Evolutionary conservation across 35 echinoderm and acorn worm genomes (phyloP).

Genomic region (Apostichopus californicus): DNA sequence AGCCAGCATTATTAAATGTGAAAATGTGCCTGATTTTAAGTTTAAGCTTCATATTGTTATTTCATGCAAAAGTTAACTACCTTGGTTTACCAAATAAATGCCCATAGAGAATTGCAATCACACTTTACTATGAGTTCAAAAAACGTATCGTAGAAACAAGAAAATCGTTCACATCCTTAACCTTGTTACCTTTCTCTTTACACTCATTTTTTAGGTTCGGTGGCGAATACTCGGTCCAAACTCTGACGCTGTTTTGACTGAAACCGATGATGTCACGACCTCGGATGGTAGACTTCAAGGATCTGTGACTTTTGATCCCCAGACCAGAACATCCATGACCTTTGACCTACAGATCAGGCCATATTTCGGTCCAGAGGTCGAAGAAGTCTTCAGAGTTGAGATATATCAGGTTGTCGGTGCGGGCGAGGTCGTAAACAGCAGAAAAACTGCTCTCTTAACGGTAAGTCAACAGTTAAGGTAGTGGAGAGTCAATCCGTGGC

Average conservation of each 20-base stretch:
- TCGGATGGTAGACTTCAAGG: constrained; percentile 79
- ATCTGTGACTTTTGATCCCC: constrained; percentile 67
- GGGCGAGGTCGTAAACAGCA: constrained; percentile 65
- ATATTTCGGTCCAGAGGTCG: constrained; percentile 83
- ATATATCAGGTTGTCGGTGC: constrained; percentile 89
- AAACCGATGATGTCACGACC: constrained; percentile 83
- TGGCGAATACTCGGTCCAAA: constrained; percentile 97
- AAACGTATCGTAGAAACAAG: not conserved
- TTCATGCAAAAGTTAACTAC: too few species aligned
- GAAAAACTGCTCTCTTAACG: constrained; percentile 62
- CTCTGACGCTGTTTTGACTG: constrained; percentile 57
- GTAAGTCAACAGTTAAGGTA: constrained; percentile 38
- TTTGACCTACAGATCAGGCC: constrained; percentile 83
- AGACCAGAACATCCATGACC: constrained; percentile 62
- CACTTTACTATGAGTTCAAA: too few species aligned
- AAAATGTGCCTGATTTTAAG: too few species aligned
- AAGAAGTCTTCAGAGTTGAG: constrained; percentile 84
- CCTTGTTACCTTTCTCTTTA: not conserved
- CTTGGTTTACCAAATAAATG: too few species aligned
- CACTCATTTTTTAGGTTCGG: constrained; percentile 60
- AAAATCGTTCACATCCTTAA: not conserved
- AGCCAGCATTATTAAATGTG: too few species aligned
- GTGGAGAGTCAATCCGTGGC: too few species aligned
- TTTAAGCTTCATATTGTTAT: too few species aligned
- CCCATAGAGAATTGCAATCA: too few species aligned